Evolutionary conservation across 2,888 invertebrate species (phyloP), one percentile per base, ranked within the genome.

Genomic region (Zhengitettix transpicula): DNA sequence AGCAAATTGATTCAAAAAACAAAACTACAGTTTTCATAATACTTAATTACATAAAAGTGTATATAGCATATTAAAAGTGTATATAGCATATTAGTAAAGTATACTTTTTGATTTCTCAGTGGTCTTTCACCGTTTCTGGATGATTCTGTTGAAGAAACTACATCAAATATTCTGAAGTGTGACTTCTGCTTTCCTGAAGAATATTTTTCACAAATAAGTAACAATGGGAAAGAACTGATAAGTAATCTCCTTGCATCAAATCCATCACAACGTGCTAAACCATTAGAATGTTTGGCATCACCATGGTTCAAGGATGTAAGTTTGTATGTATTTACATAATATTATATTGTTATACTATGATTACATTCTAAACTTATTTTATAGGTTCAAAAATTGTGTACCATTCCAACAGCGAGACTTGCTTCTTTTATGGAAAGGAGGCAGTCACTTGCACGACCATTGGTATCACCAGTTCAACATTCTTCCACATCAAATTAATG

Each of bases 121-220:
- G 80, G 80, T 17, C 75, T 89, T n/a, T 89, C 89, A 9, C 89
- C 89, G 5, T 90, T 89, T 73, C 74, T 89, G 63, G 88, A 89
- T 69, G 89, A 89, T 69, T 87, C 85, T 14, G 78, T 86, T 63
- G 89, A 89, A 69, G 89, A 89, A 73, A 89, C 89, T 28, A 88
- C 87, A 51, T 83, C 87, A 7, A 89, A 89, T 71, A 88, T 89
- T 64, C 78, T 88, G 17, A 85, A 87, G 70, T 84, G 85, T 69
- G 88, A 89, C 75, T 89, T 82, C 71, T 87, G 87, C 69, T 89
- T 88, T 73, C 88, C 88, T 15, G 81, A 85, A 59, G 87, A 89
- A 69, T 85, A 87, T 72, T 89, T 89, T 74, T 73, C 76, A 47
- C 77, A 76, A 52, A 78, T 88, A 59, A 84, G 83, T 40, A 77